Evolutionary conservation across 1,140 invertebrate species (phyloP).

Genomic region (Agrilus planipennis): DNA sequence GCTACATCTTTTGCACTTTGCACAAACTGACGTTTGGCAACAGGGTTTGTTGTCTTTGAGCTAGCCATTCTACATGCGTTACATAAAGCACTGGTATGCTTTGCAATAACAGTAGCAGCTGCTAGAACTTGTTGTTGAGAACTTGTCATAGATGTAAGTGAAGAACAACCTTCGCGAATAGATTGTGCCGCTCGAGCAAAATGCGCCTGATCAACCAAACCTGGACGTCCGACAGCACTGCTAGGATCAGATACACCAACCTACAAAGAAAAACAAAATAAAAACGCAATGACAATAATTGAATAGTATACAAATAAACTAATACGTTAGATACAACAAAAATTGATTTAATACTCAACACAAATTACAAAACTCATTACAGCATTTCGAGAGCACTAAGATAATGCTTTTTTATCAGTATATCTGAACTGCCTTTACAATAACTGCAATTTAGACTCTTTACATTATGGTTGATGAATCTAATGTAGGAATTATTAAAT

Average conservation of each 20-base stretch:
- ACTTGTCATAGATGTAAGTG: constrained; percentile 60
- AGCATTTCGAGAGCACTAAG: too few relatives aligned
- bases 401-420: too few relatives aligned
- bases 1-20: constrained; percentile 96
- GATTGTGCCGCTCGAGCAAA: constrained; percentile 79
- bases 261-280: constrained; percentile 21
- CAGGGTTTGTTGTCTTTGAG: constrained; percentile 82
- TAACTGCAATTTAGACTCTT: too few relatives aligned
- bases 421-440: too few relatives aligned
- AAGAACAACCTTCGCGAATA: constrained; percentile 79
- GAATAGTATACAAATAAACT: neutral
- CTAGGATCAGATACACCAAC: constrained; percentile 83
- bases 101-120: constrained; percentile 88
- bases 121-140: constrained; percentile 79
- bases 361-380: too few relatives aligned
- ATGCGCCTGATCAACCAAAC: constrained; percentile 84
- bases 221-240: constrained; percentile 79
- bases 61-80: constrained; percentile 90
- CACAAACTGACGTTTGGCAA: constrained; percentile 92
- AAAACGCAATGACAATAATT: constrained; percentile 1
- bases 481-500: too few relatives aligned
- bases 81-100: constrained; percentile 91
- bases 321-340: neutral
- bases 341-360: too few relatives aligned
- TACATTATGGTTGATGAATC: too few relatives aligned